Evolutionary conservation across 2,797 vertebrate species (phyloP).

Genomic region (Phoeniculus purpureus): DNA sequence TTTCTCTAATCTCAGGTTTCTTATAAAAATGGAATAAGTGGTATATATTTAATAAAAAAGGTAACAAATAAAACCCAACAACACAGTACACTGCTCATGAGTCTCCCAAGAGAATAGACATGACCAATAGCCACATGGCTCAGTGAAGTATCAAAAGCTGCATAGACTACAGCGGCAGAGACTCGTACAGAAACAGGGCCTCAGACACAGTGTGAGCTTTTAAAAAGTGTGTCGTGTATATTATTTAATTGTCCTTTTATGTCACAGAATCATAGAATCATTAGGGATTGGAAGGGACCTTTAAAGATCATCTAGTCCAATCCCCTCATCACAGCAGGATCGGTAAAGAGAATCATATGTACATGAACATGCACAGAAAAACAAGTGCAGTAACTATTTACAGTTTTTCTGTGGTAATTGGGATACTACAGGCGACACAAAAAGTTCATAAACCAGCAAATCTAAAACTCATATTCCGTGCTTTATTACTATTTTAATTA

Average conservation of each 20-base stretch:
- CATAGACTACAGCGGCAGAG: neutral
- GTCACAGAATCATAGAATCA: too few relatives aligned
- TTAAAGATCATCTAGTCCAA: too few relatives aligned
- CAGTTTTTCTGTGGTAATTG: neutral
- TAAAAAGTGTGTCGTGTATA: neutral
- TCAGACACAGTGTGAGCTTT: neutral
- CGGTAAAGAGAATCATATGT: neutral
- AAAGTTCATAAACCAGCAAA: neutral
- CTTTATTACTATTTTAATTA: neutral
- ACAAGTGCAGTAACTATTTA: neutral
- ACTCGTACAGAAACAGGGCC: neutral
- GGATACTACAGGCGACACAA: neutral
- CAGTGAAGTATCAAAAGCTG: neutral
- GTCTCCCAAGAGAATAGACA: neutral
- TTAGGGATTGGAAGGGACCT: too few relatives aligned
- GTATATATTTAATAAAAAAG: neutral
- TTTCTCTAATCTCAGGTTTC: neutral
- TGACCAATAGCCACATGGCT: neutral
- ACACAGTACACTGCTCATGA: neutral
- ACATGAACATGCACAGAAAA: neutral
- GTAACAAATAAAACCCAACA: slow-evolving; percentile 42
- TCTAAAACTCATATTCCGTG: neutral
- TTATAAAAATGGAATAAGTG: slow-evolving; percentile 1
- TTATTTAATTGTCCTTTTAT: neutral
- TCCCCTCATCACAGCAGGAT: neutral